Evolutionary conservation across 30 jellyfish, hydroid and myxozoan species (phyloP).

Genomic region (Aurelia coerulea): DNA sequence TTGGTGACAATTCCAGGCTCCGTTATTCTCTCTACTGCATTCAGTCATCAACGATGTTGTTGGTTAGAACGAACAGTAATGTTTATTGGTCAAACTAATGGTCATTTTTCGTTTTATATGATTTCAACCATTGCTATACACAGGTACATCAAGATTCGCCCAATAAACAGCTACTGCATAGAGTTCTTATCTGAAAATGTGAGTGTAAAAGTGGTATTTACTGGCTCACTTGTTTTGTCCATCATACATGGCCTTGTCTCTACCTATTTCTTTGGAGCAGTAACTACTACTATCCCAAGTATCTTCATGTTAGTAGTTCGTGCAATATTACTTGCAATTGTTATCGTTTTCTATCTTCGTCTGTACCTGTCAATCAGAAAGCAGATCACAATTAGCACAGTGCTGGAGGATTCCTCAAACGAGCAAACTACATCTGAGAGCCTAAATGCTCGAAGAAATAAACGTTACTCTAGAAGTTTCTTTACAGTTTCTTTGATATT

Average conservation of each 20-base stretch:
- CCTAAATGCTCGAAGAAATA: no score
- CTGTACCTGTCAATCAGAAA: no score
- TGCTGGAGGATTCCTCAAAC: no score
- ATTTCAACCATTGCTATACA: conserved; percentile 43
- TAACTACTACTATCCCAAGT: conserved; percentile 12
- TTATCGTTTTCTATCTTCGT: no score
- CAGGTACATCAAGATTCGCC: conserved; percentile 19
- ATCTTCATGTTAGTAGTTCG: no score
- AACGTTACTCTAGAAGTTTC: no score
- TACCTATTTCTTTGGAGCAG: conserved; percentile 45
- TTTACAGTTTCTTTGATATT: no score
- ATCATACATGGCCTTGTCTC: conserved; percentile 47
- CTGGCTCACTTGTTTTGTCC: conserved; percentile 1
- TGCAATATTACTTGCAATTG: no score
- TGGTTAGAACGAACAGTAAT: conserved; percentile 50
- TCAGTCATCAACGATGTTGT: conserved; percentile 41
- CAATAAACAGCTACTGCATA: background rate
- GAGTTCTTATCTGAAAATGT: background rate
- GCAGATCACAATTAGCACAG: no score
- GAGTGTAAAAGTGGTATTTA: background rate
- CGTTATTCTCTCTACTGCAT: conserved; percentile 13
- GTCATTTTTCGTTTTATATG: conserved; percentile 51
- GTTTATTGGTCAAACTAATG: conserved; percentile 53
- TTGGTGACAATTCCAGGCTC: conserved; percentile 31
- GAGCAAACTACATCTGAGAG: no score